phyloP scores from a whole-genome alignment of 2,113 vertebrate species.

The Bambusicola thoracicus region DNA sequence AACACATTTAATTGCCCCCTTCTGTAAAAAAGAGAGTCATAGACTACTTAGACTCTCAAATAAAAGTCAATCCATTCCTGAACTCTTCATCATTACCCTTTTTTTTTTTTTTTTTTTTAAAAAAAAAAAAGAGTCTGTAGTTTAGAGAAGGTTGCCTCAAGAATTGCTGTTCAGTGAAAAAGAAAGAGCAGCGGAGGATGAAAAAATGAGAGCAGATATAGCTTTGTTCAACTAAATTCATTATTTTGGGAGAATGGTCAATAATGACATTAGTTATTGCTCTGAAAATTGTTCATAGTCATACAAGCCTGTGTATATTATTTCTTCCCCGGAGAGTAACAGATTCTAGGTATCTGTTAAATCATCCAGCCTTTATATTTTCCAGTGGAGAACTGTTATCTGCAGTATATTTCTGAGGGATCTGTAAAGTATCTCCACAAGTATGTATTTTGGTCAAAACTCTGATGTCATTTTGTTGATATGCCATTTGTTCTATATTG shows the following conservation, averaged over 20 bases:
- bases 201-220: not conserved
- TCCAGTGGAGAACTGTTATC: not conserved
- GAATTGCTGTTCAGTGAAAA: not conserved
- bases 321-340: not conserved
- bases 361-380: not conserved
- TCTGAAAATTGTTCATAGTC: not conserved
- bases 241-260: not conserved
- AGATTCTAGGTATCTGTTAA: not conserved
- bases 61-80: not conserved
- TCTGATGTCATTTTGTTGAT: not conserved
- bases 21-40: not conserved
- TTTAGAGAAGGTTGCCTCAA: not conserved
- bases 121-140: not conserved
- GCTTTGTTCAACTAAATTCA: not conserved
- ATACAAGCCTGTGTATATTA: not conserved
- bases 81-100: not conserved
- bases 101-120: not conserved
- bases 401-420: not conserved
- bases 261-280: not conserved
- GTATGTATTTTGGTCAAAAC: not conserved
- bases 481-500: not conserved
- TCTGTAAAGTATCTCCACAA: not conserved
- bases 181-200: not conserved
- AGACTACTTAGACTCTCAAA: not conserved
- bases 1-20: not conserved